Conservation (phyloP, 2,797 vertebrate species). For the Poliocrania exsul region DNA sequence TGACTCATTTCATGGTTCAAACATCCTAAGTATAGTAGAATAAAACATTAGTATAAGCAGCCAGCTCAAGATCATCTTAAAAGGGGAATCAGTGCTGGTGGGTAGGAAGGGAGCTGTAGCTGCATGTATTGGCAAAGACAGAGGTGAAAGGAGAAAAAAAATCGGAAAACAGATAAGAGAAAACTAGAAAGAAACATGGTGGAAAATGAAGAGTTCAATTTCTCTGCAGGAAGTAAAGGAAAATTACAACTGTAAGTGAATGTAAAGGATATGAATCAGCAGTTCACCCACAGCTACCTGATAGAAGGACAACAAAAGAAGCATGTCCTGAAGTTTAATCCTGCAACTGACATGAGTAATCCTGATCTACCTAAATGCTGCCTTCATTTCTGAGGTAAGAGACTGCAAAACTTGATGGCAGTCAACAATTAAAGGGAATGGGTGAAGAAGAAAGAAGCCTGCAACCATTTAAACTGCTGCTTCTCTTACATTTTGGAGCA, state of each 20-base stretch:
- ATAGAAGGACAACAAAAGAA: background rate
- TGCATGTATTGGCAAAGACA: background rate
- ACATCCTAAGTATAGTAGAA: background rate
- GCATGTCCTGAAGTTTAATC: background rate
- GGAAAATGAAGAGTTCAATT: background rate
- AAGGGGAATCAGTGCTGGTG: background rate
- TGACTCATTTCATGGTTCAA: background rate
- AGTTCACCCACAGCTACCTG: background rate
- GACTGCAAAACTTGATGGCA: background rate
- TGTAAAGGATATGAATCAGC: background rate
- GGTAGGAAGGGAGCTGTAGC: background rate
- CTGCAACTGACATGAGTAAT: background rate
- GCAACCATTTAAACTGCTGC: background rate
- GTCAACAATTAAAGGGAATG: background rate
- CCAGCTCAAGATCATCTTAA: background rate
- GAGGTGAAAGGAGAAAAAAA: background rate
- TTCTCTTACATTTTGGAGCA: background rate
- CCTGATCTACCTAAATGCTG: background rate
- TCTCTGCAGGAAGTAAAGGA: background rate
- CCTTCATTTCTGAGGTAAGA: slow-evolving; percentile 3
- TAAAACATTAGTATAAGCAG: background rate
- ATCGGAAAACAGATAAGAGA: background rate
- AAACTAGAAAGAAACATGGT: background rate
- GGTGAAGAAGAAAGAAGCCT: background rate
- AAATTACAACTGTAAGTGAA: background rate